A percentile compares a stretch with the other conserved stretches of the same genome.
phyloP scores from a whole-genome alignment of 2,113 vertebrate genomes.

The Seriola rivoliana region DNA sequence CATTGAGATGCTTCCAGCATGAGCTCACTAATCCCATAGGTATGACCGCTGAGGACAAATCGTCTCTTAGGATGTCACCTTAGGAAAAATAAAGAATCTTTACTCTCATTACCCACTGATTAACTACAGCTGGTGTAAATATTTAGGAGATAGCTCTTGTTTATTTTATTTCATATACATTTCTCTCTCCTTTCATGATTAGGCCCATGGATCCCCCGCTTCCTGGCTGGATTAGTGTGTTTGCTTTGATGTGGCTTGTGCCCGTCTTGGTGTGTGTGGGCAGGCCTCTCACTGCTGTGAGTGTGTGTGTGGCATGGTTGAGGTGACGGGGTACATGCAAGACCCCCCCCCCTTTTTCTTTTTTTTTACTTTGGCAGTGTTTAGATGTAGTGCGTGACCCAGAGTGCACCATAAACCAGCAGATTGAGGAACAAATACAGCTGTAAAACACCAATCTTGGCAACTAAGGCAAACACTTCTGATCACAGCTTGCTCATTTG shows the following conservation, averaged over 20 bases:
- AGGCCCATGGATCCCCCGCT: conserved; percentile 41
- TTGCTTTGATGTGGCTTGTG: conserved; percentile 71
- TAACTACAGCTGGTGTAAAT: conserved; percentile 44
- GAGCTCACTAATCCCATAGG: conserved; percentile 20
- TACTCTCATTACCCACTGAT: conserved; percentile 50
- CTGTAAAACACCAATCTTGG: conserved; percentile 70
- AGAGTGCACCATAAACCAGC: conserved; percentile 60
- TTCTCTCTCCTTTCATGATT: conserved; percentile 49
- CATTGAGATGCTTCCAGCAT: background rate
- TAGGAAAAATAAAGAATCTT: conserved; percentile 18
- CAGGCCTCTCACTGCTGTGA: conserved; percentile 30
- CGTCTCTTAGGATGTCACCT: conserved; percentile 19
- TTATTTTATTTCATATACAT: conserved; percentile 45
- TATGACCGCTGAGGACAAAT: conserved; percentile 25
- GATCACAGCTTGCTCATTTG: conserved; percentile 58
- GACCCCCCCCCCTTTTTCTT: background rate
- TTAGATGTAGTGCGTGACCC: conserved; percentile 64
- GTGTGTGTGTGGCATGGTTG: conserved; percentile 34
- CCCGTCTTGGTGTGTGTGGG: conserved; percentile 55
- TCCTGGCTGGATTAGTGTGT: conserved; percentile 63
- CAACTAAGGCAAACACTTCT: conserved; percentile 64
- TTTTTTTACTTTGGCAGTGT: conserved; percentile 64
- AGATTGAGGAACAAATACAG: conserved; percentile 67
- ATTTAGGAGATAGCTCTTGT: conserved; percentile 44
- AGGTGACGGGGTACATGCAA: conserved; percentile 48